Conservation (phyloP, 1,140 invertebrate species). For the Drosophila varians region DNA sequence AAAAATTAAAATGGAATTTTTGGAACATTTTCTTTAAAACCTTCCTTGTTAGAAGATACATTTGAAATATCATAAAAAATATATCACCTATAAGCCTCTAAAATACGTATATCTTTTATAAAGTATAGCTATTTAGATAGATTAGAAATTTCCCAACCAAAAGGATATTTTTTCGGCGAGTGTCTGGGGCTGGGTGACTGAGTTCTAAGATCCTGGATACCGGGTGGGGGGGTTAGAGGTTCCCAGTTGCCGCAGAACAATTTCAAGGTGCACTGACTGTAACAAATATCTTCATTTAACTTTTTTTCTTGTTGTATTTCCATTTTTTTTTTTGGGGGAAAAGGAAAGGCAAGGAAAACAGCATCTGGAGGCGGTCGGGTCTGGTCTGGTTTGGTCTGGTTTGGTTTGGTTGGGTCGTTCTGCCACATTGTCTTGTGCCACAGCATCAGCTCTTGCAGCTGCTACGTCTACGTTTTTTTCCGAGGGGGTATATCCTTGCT, state of each 20-base stretch:
- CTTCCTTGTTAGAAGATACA: no score
- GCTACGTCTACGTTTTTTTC: background rate
- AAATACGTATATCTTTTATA: no score
- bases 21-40: no score
- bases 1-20: no score
- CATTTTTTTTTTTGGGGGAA: background rate
- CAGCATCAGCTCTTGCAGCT: slow-evolving; percentile 20
- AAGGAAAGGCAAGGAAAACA: background rate
- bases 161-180: background rate
- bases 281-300: slow-evolving; percentile 78
- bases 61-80: no score
- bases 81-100: no score
- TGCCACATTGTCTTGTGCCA: slow-evolving; percentile 34
- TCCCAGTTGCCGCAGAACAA: slow-evolving; percentile 61
- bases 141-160: no score
- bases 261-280: slow-evolving; percentile 78
- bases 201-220: slow-evolving; percentile 10
- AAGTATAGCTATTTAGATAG: no score
- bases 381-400: slow-evolving; percentile 3
- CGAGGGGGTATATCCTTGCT: background rate
- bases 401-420: background rate
- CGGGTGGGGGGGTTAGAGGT: background rate
- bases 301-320: slow-evolving; percentile 21
- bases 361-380: slow-evolving; percentile 35
- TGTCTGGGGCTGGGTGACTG: slow-evolving; percentile 29